Base-by-base conservation (phyloP, 2,888 invertebrate genomes). In the Bedellia somnulentella region DNA sequence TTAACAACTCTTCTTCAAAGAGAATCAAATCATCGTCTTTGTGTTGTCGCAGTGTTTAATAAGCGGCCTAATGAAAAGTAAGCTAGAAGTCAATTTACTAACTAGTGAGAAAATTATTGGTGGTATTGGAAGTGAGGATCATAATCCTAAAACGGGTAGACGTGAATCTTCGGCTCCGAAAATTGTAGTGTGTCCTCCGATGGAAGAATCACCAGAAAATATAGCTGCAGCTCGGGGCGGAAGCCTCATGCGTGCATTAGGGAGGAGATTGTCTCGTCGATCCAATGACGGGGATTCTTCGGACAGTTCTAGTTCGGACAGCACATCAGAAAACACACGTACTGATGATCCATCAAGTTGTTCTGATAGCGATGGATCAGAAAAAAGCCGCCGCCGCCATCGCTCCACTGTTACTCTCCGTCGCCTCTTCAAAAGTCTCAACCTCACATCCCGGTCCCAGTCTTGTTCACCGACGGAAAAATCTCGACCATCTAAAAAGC, bases 391-490 rank as follows among this genome's bases (percentile, higher is more conserved):
- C 4, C 66, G 61, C 31, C 60, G 67, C 8, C 58, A 64, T 36
- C 77, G 80, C 35, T 82, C 82, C 2, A 79, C 80, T 2, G 83
- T 85, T 16, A 86, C 85, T 24, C 66, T 88, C 32, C 78, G 85
- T n/a, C 82, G 82, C 35, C 85, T 86, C 26, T 86, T 89, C 50
- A 82, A 87, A 53, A 85, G 79, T 43, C 62, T 89, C 28, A 83
- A 78, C 42, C 63, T 86, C 23, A 75, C 82, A 9, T 71, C 79
- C 10, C 78, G 86, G 31, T 84, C 86, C 3, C 79, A 82, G 30
- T 85, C 85, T 25, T 80, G 80, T 54, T 81, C 79, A 33, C 80
- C 80, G 16, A 61, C 58, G 8, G 68, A 73, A 35, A 57, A 67
- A 5, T 50, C 62, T 22, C 55, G 73, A 6, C 61, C 55, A 34